phyloP scores from a whole-genome alignment of 2,888 invertebrate genomes.

The Oegoconia quadripuncta region DNA sequence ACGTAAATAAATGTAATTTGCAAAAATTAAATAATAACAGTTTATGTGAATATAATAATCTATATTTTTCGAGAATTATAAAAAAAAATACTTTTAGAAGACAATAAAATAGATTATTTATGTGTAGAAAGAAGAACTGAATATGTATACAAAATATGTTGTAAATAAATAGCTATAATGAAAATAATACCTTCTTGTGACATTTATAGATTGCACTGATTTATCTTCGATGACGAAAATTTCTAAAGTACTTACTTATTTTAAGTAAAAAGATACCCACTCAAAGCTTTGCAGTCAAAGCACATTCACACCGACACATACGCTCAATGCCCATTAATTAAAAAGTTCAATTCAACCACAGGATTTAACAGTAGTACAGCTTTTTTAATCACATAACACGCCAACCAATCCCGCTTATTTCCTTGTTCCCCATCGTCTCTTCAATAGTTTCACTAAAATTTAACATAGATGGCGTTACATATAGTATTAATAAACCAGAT shows the following conservation, averaged over 20 bases:
- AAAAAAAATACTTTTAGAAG: no score
- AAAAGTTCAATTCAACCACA: slow-evolving; percentile 22
- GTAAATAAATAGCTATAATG: neutral
- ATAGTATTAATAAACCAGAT: slow-evolving; percentile 14
- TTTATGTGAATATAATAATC: no score
- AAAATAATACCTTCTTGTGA: slow-evolving; percentile 36
- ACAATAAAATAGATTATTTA: no score
- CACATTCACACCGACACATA: slow-evolving; percentile 37
- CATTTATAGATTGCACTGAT: slow-evolving; percentile 66
- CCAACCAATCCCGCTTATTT: no score
- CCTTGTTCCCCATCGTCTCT: slow-evolving; percentile 1
- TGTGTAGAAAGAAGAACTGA: no score
- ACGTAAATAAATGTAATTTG: no score
- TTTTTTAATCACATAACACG: no score
- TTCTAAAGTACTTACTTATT: slow-evolving; percentile 19
- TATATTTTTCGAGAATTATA: no score
- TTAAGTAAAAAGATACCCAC: slow-evolving; percentile 30
- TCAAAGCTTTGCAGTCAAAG: slow-evolving; percentile 51
- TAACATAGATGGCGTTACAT: slow-evolving; percentile 17
- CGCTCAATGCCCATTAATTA: slow-evolving; percentile 28
- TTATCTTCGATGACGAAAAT: slow-evolving; percentile 48
- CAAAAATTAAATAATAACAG: no score
- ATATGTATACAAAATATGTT: neutral
- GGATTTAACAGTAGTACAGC: no score
- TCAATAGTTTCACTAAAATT: slow-evolving; percentile 13